Evolutionary conservation across 2,797 vertebrate species (phyloP).

Genomic region (Neostethus bicornis): DNA sequence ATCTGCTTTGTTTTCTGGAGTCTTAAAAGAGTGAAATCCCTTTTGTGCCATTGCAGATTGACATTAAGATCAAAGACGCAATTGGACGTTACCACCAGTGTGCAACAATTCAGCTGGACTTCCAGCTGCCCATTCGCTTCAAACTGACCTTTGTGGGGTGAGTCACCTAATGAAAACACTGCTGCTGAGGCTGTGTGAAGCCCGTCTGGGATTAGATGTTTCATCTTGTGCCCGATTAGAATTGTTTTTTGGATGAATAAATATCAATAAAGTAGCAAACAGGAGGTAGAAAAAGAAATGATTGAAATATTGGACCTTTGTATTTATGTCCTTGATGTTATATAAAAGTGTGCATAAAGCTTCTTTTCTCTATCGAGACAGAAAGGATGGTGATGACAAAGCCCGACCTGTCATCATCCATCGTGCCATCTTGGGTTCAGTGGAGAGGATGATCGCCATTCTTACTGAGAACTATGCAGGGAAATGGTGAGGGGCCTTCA

Average conservation of each 20-base stretch:
- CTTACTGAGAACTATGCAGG: slow-evolving; percentile 94
- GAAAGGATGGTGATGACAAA: slow-evolving; percentile 87
- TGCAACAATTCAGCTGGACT: slow-evolving; percentile 96
- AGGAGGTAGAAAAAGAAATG: neutral
- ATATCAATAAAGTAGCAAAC: neutral
- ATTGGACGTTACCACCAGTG: slow-evolving; percentile 95
- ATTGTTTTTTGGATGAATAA: no score
- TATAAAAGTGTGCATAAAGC: neutral
- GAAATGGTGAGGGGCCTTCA: slow-evolving; percentile 85
- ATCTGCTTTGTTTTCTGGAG: neutral
- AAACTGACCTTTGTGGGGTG: slow-evolving; percentile 92
- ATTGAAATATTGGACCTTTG: neutral
- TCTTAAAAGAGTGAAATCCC: slow-evolving; percentile 8
- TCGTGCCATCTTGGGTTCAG: slow-evolving; percentile 91
- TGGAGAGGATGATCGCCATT: slow-evolving; percentile 97
- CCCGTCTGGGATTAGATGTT: slow-evolving; percentile 28
- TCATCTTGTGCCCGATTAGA: neutral
- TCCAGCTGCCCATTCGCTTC: slow-evolving; percentile 93
- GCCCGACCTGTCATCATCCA: slow-evolving; percentile 94
- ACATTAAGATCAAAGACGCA: slow-evolving; percentile 94
- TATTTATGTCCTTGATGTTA: neutral
- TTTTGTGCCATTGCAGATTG: slow-evolving; percentile 82
- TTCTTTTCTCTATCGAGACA: slow-evolving; percentile 36
- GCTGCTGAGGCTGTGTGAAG: slow-evolving; percentile 24
- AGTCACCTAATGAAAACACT: slow-evolving; percentile 64